Conservation (phyloP, 2,113 vertebrate species). For the Sebastes fasciatus region DNA sequence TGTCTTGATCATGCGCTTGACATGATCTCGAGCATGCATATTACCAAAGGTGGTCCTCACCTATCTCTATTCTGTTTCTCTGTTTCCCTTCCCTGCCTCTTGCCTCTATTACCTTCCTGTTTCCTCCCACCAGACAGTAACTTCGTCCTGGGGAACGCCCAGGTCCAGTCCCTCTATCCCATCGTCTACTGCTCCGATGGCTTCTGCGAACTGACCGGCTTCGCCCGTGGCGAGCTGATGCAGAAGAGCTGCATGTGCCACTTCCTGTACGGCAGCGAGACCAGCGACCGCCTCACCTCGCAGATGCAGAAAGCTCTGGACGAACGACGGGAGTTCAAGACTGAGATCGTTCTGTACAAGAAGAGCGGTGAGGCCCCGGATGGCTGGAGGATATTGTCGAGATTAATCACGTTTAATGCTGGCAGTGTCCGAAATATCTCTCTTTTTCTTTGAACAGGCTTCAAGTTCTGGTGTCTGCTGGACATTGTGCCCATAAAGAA, state of each 20-base stretch:
- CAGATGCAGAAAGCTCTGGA: slow-evolving; percentile 87
- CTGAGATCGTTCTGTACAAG: slow-evolving; percentile 87
- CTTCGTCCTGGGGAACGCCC: slow-evolving; percentile 89
- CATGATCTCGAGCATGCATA: no score
- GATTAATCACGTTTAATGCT: background rate
- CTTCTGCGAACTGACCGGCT: slow-evolving; percentile 88
- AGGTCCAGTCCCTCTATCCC: slow-evolving; percentile 88
- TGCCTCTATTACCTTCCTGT: background rate
- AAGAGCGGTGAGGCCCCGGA: slow-evolving; percentile 81
- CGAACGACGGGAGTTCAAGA: slow-evolving; percentile 86
- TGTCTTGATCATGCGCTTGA: no score
- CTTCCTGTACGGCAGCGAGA: slow-evolving; percentile 87
- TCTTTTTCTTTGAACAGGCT: slow-evolving; percentile 78
- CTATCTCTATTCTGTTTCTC: background rate
- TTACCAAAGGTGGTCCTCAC: no score
- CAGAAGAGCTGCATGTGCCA: slow-evolving; percentile 89
- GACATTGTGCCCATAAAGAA: slow-evolving; percentile 95
- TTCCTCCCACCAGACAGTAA: slow-evolving; percentile 84
- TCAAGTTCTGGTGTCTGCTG: slow-evolving; percentile 92
- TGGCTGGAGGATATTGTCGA: background rate
- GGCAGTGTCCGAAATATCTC: background rate
- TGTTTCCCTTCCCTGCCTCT: background rate
- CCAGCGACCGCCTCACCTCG: slow-evolving; percentile 82
- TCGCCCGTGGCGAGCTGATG: slow-evolving; percentile 88
- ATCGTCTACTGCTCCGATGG: slow-evolving; percentile 90